phyloP scores from a whole-genome alignment of 2,113 vertebrate genomes.

The Actenoides lindsayi region DNA sequence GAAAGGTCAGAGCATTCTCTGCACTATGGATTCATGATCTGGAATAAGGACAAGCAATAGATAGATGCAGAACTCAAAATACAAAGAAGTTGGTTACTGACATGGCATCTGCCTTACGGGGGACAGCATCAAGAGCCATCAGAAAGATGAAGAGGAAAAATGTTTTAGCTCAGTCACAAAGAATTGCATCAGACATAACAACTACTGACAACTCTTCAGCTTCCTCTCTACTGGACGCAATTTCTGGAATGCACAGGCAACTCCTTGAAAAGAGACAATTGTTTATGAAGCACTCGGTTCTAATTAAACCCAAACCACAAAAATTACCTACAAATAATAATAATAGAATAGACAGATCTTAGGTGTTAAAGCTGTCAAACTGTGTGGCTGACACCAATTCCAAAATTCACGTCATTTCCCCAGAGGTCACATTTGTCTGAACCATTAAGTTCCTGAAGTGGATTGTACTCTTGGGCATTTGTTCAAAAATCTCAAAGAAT shows the following conservation, averaged over 20 bases:
- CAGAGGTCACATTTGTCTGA: neutral
- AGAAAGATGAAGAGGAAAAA: neutral
- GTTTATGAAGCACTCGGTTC: neutral
- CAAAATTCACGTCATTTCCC: neutral
- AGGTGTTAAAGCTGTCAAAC: neutral
- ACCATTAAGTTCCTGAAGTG: neutral
- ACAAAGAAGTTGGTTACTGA: neutral
- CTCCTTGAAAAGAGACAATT: neutral
- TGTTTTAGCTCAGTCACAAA: neutral
- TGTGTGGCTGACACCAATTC: neutral
- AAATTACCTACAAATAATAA: neutral
- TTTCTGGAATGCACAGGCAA: neutral
- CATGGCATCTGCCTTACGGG: neutral
- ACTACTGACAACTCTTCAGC: neutral
- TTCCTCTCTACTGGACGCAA: neutral
- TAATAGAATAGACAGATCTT: neutral
- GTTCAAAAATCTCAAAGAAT: neutral
- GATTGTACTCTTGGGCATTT: neutral
- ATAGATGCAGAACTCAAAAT: neutral
- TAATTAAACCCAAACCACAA: neutral
- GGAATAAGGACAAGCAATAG: neutral
- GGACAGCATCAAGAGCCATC: neutral
- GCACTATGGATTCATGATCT: neutral
- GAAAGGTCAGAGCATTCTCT: neutral
- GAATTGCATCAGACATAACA: neutral